Evolutionary conservation across 2,113 vertebrate species (phyloP).

Genomic region (Poeciliopsis retropinna): DNA sequence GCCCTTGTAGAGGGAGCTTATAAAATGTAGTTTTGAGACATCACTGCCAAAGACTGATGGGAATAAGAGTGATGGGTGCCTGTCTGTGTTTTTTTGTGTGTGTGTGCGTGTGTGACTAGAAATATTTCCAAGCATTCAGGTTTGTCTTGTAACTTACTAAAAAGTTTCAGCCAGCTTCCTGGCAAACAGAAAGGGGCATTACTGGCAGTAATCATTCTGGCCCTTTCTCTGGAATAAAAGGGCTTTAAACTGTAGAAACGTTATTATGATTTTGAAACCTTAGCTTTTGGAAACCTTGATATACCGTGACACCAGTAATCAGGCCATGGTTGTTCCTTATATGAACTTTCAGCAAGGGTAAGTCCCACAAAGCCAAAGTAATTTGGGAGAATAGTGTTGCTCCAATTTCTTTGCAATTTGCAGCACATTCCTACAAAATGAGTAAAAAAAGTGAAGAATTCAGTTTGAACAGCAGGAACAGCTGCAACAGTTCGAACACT

Average conservation of each 20-base stretch:
- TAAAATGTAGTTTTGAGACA: too few species aligned
- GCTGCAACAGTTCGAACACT: too few species aligned
- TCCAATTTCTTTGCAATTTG: background rate
- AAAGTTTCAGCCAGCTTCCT: background rate
- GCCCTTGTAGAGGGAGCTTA: too few species aligned
- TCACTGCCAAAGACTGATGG: too few species aligned
- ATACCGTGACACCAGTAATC: background rate
- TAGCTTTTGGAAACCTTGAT: background rate
- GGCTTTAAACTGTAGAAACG: background rate
- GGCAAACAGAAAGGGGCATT: background rate
- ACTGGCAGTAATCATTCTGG: too few species aligned
- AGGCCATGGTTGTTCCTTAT: background rate
- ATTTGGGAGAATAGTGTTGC: background rate
- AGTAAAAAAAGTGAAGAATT: background rate
- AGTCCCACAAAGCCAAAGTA: background rate
- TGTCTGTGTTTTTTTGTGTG: background rate
- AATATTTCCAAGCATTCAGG: background rate
- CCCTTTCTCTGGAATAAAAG: background rate
- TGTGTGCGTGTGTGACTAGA: background rate
- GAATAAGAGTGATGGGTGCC: background rate
- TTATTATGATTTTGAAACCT: background rate
- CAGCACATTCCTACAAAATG: background rate
- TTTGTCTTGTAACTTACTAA: background rate
- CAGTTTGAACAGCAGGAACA: background rate
- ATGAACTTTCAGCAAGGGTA: background rate